Evolutionary conservation across 2,797 vertebrate species (phyloP).

Genomic region (Enteromius thamalakanensis): DNA sequence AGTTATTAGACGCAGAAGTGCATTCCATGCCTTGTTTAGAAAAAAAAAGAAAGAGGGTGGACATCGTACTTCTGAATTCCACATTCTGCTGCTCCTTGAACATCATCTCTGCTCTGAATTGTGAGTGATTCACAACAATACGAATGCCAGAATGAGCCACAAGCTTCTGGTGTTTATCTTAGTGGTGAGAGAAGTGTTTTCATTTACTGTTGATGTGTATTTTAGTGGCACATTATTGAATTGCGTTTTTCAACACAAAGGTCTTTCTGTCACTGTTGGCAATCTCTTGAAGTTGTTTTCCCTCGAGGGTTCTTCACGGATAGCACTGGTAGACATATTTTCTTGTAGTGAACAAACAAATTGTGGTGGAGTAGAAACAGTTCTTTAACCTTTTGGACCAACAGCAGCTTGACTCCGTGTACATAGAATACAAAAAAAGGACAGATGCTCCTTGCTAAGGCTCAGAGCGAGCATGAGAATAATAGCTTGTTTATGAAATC

Average conservation of each 20-base stretch:
- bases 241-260: slow-evolving; percentile 52
- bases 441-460: slow-evolving; percentile 33
- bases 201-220: slow-evolving; percentile 49
- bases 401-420: slow-evolving; percentile 35
- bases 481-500: slow-evolving; percentile 48
- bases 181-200: slow-evolving; percentile 38
- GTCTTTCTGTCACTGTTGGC: slow-evolving; percentile 48
- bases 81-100: slow-evolving; percentile 27
- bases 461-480: slow-evolving; percentile 24
- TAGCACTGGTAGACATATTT: slow-evolving; percentile 44
- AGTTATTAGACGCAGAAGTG: slow-evolving; percentile 78
- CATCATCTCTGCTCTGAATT: slow-evolving; percentile 39
- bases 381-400: slow-evolving; percentile 49
- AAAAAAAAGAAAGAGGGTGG: slow-evolving; percentile 59
- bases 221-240: slow-evolving; percentile 30
- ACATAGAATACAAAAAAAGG: slow-evolving; percentile 26
- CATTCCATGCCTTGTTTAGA: slow-evolving; percentile 87
- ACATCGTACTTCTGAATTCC: slow-evolving; percentile 35
- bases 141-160: slow-evolving; percentile 31
- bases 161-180: slow-evolving; percentile 20
- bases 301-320: slow-evolving; percentile 31
- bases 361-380: slow-evolving; percentile 41
- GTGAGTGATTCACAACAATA: slow-evolving; percentile 46
- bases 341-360: slow-evolving; percentile 43
- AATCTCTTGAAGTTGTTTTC: slow-evolving; percentile 28